Evolutionary conservation across 2,888 invertebrate species (phyloP).

Genomic region (Operophtera brumata): DNA sequence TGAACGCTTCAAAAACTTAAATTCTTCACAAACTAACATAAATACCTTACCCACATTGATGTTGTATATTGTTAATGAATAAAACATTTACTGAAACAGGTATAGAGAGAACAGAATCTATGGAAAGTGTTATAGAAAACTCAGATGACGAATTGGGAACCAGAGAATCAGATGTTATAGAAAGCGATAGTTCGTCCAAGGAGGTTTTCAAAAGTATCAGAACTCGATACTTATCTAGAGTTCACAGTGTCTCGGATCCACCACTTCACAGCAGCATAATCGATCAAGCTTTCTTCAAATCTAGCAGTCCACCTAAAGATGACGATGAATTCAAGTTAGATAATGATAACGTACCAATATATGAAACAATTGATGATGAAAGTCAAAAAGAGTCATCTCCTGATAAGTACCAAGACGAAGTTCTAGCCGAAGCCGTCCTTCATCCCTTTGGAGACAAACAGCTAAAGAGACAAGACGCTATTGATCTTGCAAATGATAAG

Average conservation of each 20-base stretch:
- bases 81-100: slow-evolving; percentile 68
- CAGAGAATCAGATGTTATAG: slow-evolving; percentile 53
- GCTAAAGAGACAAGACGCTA: slow-evolving; percentile 61
- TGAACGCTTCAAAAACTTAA: slow-evolving; percentile 53
- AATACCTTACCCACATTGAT: slow-evolving; percentile 24
- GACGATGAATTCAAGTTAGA: slow-evolving; percentile 49
- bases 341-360: slow-evolving; percentile 61
- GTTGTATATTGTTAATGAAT: slow-evolving; percentile 59
- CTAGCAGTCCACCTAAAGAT: slow-evolving; percentile 38
- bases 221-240: slow-evolving; percentile 68
- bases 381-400: slow-evolving; percentile 37
- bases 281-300: slow-evolving; percentile 65
- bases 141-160: slow-evolving; percentile 56
- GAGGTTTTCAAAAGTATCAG: slow-evolving; percentile 70
- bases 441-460: slow-evolving; percentile 51
- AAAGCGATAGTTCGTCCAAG: slow-evolving; percentile 60
- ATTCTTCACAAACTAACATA: slow-evolving; percentile 51
- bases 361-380: slow-evolving; percentile 63
- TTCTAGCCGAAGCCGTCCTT: slow-evolving; percentile 43
- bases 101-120: slow-evolving; percentile 68
- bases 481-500: slow-evolving; percentile 48
- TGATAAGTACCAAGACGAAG: slow-evolving; percentile 35
- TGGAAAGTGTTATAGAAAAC: slow-evolving; percentile 60
- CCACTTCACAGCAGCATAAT: slow-evolving; percentile 52
- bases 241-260: slow-evolving; percentile 65